phyloP scores from a whole-genome alignment of 2,113 vertebrate genomes.

The Dipodomys spectabilis region DNA sequence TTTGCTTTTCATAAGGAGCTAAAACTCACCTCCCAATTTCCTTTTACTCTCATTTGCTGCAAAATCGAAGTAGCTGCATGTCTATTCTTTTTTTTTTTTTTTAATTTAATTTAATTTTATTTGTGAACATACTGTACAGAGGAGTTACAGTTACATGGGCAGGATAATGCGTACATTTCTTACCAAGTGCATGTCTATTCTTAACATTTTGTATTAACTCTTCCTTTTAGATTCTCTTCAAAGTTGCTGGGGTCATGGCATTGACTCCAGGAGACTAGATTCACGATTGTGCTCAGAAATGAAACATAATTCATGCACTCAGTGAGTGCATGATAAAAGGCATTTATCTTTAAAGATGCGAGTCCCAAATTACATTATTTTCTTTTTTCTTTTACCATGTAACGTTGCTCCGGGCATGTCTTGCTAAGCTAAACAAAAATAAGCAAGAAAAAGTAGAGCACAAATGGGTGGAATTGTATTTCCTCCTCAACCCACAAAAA shows the following conservation, averaged over 20 bases:
- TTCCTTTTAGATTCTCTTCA: conserved; percentile 54
- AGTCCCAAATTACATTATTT: background rate
- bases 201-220: background rate
- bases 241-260: conserved; percentile 26
- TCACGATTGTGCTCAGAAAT: background rate
- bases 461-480: conserved; percentile 6
- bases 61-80: background rate
- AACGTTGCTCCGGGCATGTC: background rate
- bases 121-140: too few species aligned
- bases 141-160: too few species aligned
- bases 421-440: conserved; percentile 47
- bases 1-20: conserved; percentile 39
- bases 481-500: conserved; percentile 22
- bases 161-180: too few species aligned
- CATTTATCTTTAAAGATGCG: background rate
- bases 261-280: conserved; percentile 31
- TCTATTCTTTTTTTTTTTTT: too few species aligned
- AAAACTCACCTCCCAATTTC: background rate
- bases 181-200: background rate
- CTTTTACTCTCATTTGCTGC: background rate
- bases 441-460: background rate
- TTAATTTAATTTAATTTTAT: too few species aligned
- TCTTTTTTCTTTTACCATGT: background rate
- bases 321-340: background rate
- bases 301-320: background rate